A percentile compares a stretch with the other conserved stretches of the same genome.
Evolutionary conservation across 2,797 vertebrate species (phyloP).

Genomic region (Sebastes taczanowskii): DNA sequence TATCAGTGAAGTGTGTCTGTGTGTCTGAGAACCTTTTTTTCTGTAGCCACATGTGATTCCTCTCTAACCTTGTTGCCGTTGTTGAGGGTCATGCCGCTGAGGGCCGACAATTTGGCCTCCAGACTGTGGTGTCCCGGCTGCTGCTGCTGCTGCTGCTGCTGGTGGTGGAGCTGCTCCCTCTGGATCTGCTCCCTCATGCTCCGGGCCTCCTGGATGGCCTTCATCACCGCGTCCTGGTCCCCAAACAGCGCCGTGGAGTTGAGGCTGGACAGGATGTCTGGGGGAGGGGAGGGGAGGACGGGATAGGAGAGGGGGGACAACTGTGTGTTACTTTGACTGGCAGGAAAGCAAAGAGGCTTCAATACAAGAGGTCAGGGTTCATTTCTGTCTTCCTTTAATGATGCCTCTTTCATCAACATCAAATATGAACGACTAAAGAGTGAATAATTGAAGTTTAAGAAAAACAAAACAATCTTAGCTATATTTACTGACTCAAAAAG

Average conservation of each 20-base stretch:
- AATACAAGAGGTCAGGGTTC: not conserved
- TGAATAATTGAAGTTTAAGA: not conserved
- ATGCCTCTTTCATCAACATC: not conserved
- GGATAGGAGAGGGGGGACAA: not conserved
- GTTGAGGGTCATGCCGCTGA: conserved; percentile 92
- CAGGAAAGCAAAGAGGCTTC: not conserved
- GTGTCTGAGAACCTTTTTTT: not conserved
- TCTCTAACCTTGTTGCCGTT: conserved; percentile 95
- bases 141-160: conserved; percentile 82
- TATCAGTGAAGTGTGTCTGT: not conserved
- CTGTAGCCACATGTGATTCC: not conserved
- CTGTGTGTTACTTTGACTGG: not conserved
- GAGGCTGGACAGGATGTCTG: conserved; percentile 98
- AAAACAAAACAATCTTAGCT: not conserved
- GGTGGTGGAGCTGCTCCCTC: conserved; percentile 90
- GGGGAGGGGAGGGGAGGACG: not conserved
- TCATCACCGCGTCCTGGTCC: conserved; percentile 99
- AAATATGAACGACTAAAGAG: not conserved
- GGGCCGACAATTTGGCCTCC: conserved; percentile 91
- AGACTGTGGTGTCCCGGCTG: conserved; percentile 81
- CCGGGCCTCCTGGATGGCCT: conserved; percentile 97
- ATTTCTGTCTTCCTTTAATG: not conserved
- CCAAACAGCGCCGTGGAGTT: conserved; percentile 96
- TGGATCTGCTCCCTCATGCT: conserved; percentile 99
- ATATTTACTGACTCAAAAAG: not conserved